These are phyloP conservation scores for Ianthella basta DNA, from an alignment of 37 sponge, comb jelly and placozoan genomes.

Conservation along the genomic window DNA sequence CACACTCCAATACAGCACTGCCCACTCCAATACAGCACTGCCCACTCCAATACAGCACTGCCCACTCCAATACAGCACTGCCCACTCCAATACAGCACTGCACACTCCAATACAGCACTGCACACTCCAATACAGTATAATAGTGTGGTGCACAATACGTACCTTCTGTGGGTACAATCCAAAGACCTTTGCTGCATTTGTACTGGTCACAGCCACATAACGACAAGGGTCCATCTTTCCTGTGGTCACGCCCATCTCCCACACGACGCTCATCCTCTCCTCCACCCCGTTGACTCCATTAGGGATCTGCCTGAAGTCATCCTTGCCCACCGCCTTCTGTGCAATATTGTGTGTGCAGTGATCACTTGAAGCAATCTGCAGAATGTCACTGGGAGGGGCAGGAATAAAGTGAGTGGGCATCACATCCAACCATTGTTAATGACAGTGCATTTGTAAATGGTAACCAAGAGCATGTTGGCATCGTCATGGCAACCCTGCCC, in stretches of 20 bases:
- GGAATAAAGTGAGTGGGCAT: background rate
- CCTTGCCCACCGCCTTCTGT: conserved; percentile 89
- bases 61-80: no score
- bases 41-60: no score
- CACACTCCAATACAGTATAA: no score
- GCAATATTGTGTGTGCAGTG: conserved; percentile 87
- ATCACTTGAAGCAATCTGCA: conserved; percentile 85
- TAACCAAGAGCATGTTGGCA: background rate
- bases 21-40: no score
- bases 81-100: no score
- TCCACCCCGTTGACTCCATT: conserved; percentile 96
- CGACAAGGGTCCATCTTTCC: conserved; percentile 92
- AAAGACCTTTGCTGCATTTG: conserved; percentile 89
- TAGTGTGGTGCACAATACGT: no score
- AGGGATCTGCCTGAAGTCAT: conserved; percentile 90
- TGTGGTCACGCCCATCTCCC: conserved; percentile 93
- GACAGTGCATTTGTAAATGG: background rate
- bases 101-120: no score
- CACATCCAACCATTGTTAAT: background rate
- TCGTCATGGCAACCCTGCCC: background rate
- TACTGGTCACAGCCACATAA: conserved; percentile 89
- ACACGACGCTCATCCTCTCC: conserved; percentile 86
- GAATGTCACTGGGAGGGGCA: conserved; percentile 58
- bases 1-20: no score
- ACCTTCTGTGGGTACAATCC: conserved; percentile 91